Conservation (phyloP, 2,797 vertebrate species). For the Micrastur ruficollis region DNA sequence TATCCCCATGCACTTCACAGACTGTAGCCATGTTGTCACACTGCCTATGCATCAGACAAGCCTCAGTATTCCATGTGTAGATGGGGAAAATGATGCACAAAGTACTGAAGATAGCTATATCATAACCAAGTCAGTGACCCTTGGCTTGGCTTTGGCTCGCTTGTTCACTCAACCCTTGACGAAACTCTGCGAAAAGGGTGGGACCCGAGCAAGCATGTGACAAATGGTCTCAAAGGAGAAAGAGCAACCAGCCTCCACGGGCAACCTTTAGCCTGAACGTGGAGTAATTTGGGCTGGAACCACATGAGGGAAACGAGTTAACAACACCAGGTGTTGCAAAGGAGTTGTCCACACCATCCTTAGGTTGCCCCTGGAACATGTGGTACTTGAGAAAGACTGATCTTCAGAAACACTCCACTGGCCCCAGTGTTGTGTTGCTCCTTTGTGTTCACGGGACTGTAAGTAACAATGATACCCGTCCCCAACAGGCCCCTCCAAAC, state of each 20-base stretch:
- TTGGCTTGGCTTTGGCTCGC: not conserved
- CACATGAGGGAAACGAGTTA: not conserved
- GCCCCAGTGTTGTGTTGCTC: not conserved
- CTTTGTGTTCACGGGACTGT: not conserved
- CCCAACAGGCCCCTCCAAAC: not conserved
- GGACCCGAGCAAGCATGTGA: not conserved
- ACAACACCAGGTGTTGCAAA: not conserved
- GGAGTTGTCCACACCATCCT: not conserved
- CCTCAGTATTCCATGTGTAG: not conserved
- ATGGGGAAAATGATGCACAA: not conserved
- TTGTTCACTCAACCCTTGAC: not conserved
- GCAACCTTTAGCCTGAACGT: not conserved
- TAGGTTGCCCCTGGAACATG: not conserved
- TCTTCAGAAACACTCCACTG: not conserved
- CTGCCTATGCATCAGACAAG: not conserved
- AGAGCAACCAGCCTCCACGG: not conserved
- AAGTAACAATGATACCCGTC: not conserved
- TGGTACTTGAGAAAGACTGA: not conserved
- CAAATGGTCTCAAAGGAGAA: not conserved
- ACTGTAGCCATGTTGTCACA: not conserved
- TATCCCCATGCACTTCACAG: not conserved
- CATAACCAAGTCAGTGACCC: not conserved
- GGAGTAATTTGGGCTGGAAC: not conserved
- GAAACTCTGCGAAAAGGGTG: not conserved
- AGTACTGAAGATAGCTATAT: not conserved